Evolutionary conservation across 1,140 invertebrate species (phyloP), one percentile per base, ranked within the genome.

Genomic region (Bathynomus jamesi): DNA sequence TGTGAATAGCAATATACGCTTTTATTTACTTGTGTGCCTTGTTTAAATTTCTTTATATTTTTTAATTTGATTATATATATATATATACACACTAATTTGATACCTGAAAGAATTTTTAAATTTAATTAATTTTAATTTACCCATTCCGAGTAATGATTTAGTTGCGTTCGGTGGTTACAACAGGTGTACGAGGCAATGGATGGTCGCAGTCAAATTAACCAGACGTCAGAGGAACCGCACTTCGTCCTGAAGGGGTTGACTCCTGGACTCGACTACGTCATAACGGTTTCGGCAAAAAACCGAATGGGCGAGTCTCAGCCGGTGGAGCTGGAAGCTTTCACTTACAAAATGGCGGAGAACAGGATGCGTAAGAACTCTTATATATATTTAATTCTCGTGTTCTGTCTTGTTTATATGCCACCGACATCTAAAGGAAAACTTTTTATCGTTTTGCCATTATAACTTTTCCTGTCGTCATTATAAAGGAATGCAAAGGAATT

Each of bases 291-390:
- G 11, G 60, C 60, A 4, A 90, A 92, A 46, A 87, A 87, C 75
- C 95, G 95, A 83, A 87, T 90, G 29, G 94, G 94, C 81, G 93
- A 92, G 61, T 92, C 91, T 71, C 91, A 93, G 78, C 86, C 88
- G 27, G 86, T 89, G 69, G 84, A 91, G 0, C 83, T 95, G 13
- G 91, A 94, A 79, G 91, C 93, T 79, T 91, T 92, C 78, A 89
- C 91, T 71, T 87, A 93, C 78, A 90, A 91, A 80, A 91, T 93
- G 82, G 90, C 92, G 4, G 89, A 91, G 79, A 65, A 76, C 40
- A 73, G 75, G 32, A 74, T 78, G 69, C 62, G 71, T 76, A 40
- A 72, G 70, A 72, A 17, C 13, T 17, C 32, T 8, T 40, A 40
- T n/a, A n/a, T n/a, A n/a, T n/a, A n/a, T n/a, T n/a, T n/a, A n/a